Conservation (phyloP, 2,888 invertebrate genomes). For the Nephrotoma guestfalica region DNA sequence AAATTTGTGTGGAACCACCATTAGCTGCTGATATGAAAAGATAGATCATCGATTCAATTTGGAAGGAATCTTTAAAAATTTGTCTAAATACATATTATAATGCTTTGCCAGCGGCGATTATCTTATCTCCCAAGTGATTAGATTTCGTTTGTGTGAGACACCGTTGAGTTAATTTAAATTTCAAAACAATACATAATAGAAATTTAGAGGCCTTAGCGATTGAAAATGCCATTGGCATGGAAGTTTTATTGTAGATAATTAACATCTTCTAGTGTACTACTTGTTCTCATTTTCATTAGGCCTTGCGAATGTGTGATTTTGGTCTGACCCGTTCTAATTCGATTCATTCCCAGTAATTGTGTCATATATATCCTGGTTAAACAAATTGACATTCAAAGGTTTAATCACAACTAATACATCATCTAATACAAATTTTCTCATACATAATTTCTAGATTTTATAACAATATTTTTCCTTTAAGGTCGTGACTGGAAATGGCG, state of each 20-base stretch:
- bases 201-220: background rate
- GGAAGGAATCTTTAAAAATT: background rate
- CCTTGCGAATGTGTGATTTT: too few relatives aligned
- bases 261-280: background rate
- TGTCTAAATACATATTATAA: background rate
- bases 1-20: background rate
- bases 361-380: too few relatives aligned
- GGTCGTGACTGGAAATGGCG: constrained; percentile 51
- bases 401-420: background rate
- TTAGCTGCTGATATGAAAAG: background rate
- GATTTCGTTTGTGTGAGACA: background rate
- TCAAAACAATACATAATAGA: background rate
- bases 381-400: too few relatives aligned
- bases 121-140: background rate
- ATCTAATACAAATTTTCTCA: background rate
- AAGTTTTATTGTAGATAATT: background rate
- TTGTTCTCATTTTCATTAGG: too few relatives aligned
- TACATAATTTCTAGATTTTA: background rate
- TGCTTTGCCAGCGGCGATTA: background rate
- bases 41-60: background rate
- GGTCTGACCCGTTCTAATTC: too few relatives aligned
- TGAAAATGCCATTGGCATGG: background rate
- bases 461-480: constrained; percentile 12
- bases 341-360: too few relatives aligned
- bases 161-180: background rate